A percentile compares a stretch with the other conserved stretches of the same genome.
Conservation (phyloP, 2,113 vertebrate genomes). For the Cyrtonyx montezumae region DNA sequence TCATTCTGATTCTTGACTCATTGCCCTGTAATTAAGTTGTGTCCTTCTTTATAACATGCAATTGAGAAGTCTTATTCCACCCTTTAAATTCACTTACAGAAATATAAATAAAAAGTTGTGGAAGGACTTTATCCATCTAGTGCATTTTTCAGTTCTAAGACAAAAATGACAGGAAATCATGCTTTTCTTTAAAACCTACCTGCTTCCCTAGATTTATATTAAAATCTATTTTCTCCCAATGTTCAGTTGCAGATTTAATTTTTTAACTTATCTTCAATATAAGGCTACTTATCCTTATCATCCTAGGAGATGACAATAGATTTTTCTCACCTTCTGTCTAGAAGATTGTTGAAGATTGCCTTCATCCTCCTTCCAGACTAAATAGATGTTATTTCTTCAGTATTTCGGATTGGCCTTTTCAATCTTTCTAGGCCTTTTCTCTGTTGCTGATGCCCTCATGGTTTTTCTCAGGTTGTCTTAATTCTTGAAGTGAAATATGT, state of each 20-base stretch:
- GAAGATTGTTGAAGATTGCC: background rate
- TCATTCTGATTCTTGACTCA: background rate
- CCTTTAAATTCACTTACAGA: too few species aligned
- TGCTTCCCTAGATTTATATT: background rate
- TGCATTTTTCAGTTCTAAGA: background rate
- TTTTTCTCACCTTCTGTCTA: background rate
- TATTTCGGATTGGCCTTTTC: background rate
- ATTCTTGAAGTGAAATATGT: background rate
- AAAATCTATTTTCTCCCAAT: background rate
- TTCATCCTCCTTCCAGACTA: background rate
- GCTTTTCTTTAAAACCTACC: background rate
- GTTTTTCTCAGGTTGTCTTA: background rate
- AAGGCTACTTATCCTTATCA: background rate
- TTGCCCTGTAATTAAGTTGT: background rate
- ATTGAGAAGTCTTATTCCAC: background rate
- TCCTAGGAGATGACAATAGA: background rate
- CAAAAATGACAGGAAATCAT: background rate
- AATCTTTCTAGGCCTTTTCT: background rate
- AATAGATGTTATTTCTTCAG: background rate
- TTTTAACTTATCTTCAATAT: background rate
- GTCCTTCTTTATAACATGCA: background rate
- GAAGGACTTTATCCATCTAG: background rate
- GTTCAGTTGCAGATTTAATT: background rate
- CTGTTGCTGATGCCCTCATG: background rate
- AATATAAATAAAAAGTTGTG: background rate